Conservation (phyloP, 2,888 invertebrate genomes). For the Boloria selene region DNA sequence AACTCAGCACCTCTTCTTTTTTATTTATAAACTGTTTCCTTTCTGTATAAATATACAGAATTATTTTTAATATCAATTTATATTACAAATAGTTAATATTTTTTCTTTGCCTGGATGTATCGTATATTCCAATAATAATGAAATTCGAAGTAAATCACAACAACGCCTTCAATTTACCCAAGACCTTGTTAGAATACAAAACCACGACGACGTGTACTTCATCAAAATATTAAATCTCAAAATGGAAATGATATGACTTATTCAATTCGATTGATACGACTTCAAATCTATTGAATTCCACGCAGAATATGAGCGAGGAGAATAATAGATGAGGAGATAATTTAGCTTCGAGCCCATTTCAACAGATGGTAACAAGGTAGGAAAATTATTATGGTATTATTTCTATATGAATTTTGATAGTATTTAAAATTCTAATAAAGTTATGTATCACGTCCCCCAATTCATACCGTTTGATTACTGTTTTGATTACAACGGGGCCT, state of each 20-base stretch:
- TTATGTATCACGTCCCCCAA: conserved; percentile 62
- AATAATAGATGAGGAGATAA: conserved; percentile 35
- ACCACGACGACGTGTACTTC: conserved; percentile 15
- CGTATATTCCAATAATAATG: not conserved
- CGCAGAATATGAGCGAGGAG: conserved; percentile 33
- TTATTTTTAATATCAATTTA: too few relatives aligned
- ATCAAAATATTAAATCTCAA: conserved; percentile 34
- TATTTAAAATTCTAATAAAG: conserved; percentile 74
- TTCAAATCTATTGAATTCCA: conserved; percentile 34
- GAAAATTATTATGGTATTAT: conserved; percentile 17
- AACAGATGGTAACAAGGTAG: conserved; percentile 24
- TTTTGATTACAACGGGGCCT: conserved; percentile 71
- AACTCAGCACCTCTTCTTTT: too few relatives aligned
- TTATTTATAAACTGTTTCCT: too few relatives aligned
- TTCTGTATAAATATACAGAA: too few relatives aligned
- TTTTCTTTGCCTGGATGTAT: not conserved
- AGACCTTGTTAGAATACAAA: not conserved
- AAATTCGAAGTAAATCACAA: not conserved
- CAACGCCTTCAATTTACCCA: not conserved
- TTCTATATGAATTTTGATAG: conserved; percentile 15
- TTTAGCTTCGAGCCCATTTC: conserved; percentile 16
- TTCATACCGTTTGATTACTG: conserved; percentile 74
- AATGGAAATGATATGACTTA: conserved; percentile 35
- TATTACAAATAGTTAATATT: too few relatives aligned
- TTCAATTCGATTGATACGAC: conserved; percentile 36